Evolutionary conservation across 2,797 vertebrate genomes (phyloP), one percentile per base, ranked within the genome.

Genomic region (Toxotes lorentzi): DNA sequence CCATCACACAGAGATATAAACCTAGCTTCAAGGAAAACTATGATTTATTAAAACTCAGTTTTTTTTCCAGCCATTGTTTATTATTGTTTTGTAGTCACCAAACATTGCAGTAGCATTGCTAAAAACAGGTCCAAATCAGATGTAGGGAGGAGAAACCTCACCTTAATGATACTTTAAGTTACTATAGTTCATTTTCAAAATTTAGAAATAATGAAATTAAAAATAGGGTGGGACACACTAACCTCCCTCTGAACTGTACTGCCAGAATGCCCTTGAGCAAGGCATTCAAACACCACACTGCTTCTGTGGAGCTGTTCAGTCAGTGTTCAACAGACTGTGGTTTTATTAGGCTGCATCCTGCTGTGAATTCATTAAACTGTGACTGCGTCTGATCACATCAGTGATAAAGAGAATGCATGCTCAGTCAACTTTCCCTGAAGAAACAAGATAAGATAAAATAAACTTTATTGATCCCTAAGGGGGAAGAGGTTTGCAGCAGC

Each of bases 381-480:
- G 76, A 73, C 75, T 47, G 54, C 78, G 68, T 77, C 38, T 66
- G 79, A 78, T 81, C 51, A 48, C 43, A 68, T 83, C 66, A 70
- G 24, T 5, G 68, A 77, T 67, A 38, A 74, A 85, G 48, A 21
- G 11, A 59, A 56, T 23, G 24, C 50, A 24, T 1, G n/a, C 76
- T 68, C 64, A 24, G 34, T 75, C 54, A 63, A 70, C 65, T 71
- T 79, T 83, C 61, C 65, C 76, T 8, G 21, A 35, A 79, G 69
- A 69, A 84, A 79, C 14, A 51, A 34, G 56, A 84, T 56, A 32
- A 77, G 76, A 83, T 59, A 23, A 76, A 76, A 78, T 43, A 65
- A 78, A 78, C 53, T 77, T 69, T 78, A 83, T 83, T 79, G 75
- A 88, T 85, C 73, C 72, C 79, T 40, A 21, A 69, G 70, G 78